Evolutionary conservation across 2,888 invertebrate species (phyloP).

Genomic region (Drosophila macrospina): DNA sequence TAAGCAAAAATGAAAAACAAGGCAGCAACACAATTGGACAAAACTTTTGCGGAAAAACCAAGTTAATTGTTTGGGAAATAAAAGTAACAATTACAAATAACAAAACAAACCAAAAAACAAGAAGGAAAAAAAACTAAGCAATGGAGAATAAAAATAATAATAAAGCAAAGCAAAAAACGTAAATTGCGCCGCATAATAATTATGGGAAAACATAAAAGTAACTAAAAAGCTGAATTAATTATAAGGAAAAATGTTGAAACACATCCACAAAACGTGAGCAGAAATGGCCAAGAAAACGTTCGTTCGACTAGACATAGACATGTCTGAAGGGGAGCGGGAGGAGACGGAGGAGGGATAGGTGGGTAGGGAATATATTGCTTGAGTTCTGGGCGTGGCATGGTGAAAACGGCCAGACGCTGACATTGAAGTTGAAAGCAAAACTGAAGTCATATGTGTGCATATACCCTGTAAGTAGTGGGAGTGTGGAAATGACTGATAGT

Average conservation of each 20-base stretch:
- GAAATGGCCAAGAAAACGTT: slow-evolving; percentile 25
- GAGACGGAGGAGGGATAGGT: no score
- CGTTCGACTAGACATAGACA: slow-evolving; percentile 3
- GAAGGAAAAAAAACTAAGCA: slow-evolving; percentile 17
- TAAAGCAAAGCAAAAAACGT: slow-evolving; percentile 32
- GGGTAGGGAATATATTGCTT: no score
- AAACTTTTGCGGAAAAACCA: slow-evolving; percentile 53
- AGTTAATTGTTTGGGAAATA: slow-evolving; percentile 69
- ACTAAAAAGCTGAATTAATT: slow-evolving; percentile 71
- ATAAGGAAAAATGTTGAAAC: slow-evolving; percentile 51
- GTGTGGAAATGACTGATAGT: no score
- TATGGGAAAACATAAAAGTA: slow-evolving; percentile 69
- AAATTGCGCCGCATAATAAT: slow-evolving; percentile 71
- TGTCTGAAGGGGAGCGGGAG: neutral
- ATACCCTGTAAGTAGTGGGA: slow-evolving; percentile 7
- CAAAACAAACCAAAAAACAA: slow-evolving; percentile 5
- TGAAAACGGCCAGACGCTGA: slow-evolving; percentile 15
- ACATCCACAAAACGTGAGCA: slow-evolving; percentile 31
- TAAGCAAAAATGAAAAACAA: slow-evolving; percentile 15
- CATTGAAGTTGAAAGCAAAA: slow-evolving; percentile 8
- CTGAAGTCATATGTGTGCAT: slow-evolving; percentile 3
- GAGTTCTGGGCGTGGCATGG: slow-evolving; percentile 19
- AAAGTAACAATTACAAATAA: slow-evolving; percentile 13
- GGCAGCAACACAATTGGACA: slow-evolving; percentile 14
- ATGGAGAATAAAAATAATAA: slow-evolving; percentile 27